These are phyloP conservation scores for Ophion obscuratus DNA, from an alignment of 2,888 invertebrate genomes.

Conservation along the genomic window DNA sequence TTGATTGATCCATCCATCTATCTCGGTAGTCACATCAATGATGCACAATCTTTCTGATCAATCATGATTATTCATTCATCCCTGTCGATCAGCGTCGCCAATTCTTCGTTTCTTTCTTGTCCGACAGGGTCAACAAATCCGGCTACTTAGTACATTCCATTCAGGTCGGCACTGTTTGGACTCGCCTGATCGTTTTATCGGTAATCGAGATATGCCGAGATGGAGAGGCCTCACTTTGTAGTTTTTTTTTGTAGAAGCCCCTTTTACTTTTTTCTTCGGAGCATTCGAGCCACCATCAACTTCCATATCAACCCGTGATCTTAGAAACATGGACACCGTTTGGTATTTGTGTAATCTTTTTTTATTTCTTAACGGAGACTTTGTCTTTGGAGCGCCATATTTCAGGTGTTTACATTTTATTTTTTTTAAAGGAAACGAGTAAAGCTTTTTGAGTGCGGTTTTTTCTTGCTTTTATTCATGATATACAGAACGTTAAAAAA, in stretches of 20 bases:
- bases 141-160: constrained; percentile 31
- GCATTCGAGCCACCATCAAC: neutral
- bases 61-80: constrained; percentile 42
- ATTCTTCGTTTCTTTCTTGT: constrained; percentile 17
- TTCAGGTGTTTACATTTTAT: too few relatives aligned
- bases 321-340: constrained; percentile 5
- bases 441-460: too few relatives aligned
- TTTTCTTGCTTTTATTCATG: too few relatives aligned
- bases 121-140: constrained; percentile 40
- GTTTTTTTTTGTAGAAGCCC: constrained; percentile 2
- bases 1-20: constrained; percentile 25
- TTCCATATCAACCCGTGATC: constrained; percentile 1
- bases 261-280: constrained; percentile 35
- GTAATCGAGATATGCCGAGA: constrained; percentile 29
- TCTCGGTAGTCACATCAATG: neutral
- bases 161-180: constrained; percentile 44
- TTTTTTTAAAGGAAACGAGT: too few relatives aligned
- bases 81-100: constrained; percentile 43
- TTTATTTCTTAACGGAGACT: too few relatives aligned
- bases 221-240: constrained; percentile 9
- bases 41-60: constrained; percentile 7
- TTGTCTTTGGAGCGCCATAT: too few relatives aligned
- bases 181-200: constrained; percentile 31
- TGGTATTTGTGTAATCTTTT: neutral
- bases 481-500: too few relatives aligned